Evolutionary conservation across 2,113 vertebrate genomes (phyloP).

Genomic region (Spermophilus dauricus): DNA sequence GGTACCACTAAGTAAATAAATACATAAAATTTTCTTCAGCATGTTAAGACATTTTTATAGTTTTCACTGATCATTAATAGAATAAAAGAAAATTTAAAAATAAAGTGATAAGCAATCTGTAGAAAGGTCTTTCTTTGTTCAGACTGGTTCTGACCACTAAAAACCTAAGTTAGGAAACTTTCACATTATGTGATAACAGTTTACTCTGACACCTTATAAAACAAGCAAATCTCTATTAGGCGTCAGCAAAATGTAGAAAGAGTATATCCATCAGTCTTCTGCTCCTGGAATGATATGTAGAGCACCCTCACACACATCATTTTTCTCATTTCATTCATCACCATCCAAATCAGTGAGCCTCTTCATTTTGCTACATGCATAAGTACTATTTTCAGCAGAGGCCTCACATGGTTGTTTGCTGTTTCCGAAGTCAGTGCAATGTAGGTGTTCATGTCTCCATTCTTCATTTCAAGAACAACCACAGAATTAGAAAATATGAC

Average conservation of each 20-base stretch:
- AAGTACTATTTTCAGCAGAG: background rate
- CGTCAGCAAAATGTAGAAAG: background rate
- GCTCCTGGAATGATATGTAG: background rate
- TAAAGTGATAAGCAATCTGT: background rate
- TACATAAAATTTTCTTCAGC: background rate
- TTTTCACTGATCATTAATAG: conserved; percentile 21
- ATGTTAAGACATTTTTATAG: background rate
- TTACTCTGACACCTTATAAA: conserved; percentile 32
- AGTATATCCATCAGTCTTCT: background rate
- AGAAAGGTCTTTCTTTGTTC: background rate
- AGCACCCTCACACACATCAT: background rate
- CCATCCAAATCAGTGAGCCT: background rate
- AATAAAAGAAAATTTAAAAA: conserved; percentile 22
- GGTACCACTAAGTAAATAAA: background rate
- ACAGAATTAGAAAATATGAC: conserved; percentile 40
- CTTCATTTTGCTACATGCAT: background rate
- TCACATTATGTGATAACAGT: background rate
- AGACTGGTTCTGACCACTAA: background rate
- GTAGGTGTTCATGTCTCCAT: background rate
- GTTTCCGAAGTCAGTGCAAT: background rate
- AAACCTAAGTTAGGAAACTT: background rate
- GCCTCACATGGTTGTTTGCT: background rate
- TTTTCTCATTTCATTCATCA: background rate
- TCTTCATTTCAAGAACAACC: background rate
- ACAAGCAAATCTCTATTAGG: background rate